Evolutionary conservation across 2,113 vertebrate species (phyloP), one percentile per base, ranked within the genome.

Genomic region (Psephotus haematonotus): DNA sequence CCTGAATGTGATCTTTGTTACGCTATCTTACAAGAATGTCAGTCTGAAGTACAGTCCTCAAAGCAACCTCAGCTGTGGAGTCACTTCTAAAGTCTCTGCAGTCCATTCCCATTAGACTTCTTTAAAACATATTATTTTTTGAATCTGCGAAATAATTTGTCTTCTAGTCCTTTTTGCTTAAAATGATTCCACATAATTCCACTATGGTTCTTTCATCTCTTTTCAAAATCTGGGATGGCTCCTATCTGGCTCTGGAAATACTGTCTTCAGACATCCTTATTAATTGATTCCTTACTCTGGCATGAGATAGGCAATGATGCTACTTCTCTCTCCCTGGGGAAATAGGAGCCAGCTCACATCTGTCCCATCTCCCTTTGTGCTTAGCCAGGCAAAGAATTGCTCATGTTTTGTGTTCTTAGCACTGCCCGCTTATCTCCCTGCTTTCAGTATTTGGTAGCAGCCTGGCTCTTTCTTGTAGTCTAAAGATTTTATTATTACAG

Each of bases 221-320:
- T 77, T 59, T 82, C 57, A 84, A 88, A 94, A 89, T 92, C 69
- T 89, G 88, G 92, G 62, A 82, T 96, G 93, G 80, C 86, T 94
- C 80, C 93, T 96, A 41, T 95, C 80, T 94, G 92, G 67, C 74
- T 94, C 79, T 89, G 95, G 77, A 93, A 95, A 69, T 47, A 67
- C 82, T 63, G 72, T 92, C 92, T 95, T 94, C 83, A 86, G 90
- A 90, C 92, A 43, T 88, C 69, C 93, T 93, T 77, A 57, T 92
- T 94, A 93, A 95, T 96, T 95, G 96, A 95, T 96, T 96, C 93
- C 93, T 86, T 95, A 52, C 90, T 95, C 72, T 78, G 88, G 95
- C 83, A 86, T 53, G 44, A 27, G 57, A 7, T 7, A 85, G 85
- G 82, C 67, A 81, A 76, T 3, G 52, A 94, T 86, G 70, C 57